Percentiles rank a stretch among this genome's conserved stretches.
phyloP scores from a whole-genome alignment of 2,797 vertebrate species.

The Acanthiza pusilla region DNA sequence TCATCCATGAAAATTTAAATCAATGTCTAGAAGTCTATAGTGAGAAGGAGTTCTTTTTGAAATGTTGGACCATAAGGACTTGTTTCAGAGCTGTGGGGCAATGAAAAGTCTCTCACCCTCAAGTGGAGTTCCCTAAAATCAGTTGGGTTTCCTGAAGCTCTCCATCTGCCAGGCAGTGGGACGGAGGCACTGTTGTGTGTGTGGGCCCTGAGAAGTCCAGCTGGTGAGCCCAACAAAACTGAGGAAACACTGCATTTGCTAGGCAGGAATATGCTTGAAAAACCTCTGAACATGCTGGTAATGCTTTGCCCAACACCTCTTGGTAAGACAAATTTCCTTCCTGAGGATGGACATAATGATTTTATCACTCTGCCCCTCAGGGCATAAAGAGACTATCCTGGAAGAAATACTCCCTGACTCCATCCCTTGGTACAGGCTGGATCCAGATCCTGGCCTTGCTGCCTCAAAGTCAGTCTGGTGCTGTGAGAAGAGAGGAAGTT shows the following conservation, averaged over 20 bases:
- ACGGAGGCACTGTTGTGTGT: accelerated
- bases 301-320: background rate
- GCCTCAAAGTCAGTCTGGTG: accelerated
- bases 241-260: background rate
- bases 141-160: background rate
- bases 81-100: background rate
- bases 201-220: background rate
- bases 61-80: background rate
- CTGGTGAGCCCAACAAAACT: background rate
- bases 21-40: background rate
- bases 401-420: background rate
- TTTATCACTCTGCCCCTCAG: background rate
- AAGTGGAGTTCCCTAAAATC: background rate
- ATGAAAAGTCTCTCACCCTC: background rate
- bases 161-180: background rate
- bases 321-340: background rate
- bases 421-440: background rate
- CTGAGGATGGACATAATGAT: accelerated
- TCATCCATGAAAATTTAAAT: background rate
- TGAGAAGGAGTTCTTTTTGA: background rate
- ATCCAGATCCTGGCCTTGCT: background rate
- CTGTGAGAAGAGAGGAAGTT: background rate
- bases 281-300: background rate
- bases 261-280: background rate
- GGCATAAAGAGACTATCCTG: background rate